phyloP scores from a whole-genome alignment of 2,113 vertebrate species.

The Saguinus midas region DNA sequence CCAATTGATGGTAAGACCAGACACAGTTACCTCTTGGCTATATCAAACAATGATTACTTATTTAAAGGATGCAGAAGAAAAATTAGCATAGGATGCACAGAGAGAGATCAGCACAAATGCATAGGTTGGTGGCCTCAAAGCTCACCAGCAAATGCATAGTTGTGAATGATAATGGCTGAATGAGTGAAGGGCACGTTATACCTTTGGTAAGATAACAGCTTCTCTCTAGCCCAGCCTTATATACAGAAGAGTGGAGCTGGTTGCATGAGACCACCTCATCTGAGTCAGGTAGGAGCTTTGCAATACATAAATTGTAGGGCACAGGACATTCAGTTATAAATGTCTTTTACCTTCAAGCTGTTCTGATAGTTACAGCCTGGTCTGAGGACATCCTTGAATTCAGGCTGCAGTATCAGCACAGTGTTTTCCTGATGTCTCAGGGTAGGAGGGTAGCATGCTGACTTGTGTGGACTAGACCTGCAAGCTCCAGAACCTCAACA shows the following conservation, averaged over 20 bases:
- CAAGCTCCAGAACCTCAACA: neutral
- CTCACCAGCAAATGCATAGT: neutral
- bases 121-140: neutral
- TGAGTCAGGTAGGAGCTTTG: neutral
- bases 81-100: neutral
- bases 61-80: neutral
- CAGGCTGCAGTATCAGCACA: neutral
- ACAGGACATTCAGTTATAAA: neutral
- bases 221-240: neutral
- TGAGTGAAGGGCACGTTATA: neutral
- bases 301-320: neutral
- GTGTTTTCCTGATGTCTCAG: neutral
- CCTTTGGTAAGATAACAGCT: neutral
- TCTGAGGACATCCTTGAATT: neutral
- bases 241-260: neutral
- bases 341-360: neutral
- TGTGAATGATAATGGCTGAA: neutral
- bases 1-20: neutral
- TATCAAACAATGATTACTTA: neutral
- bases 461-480: neutral
- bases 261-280: neutral
- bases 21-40: neutral
- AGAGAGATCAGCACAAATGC: neutral
- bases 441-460: neutral
- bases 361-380: neutral